phyloP scores from a whole-genome alignment of 2,113 vertebrate genomes.

The Ovis canadensis region DNA sequence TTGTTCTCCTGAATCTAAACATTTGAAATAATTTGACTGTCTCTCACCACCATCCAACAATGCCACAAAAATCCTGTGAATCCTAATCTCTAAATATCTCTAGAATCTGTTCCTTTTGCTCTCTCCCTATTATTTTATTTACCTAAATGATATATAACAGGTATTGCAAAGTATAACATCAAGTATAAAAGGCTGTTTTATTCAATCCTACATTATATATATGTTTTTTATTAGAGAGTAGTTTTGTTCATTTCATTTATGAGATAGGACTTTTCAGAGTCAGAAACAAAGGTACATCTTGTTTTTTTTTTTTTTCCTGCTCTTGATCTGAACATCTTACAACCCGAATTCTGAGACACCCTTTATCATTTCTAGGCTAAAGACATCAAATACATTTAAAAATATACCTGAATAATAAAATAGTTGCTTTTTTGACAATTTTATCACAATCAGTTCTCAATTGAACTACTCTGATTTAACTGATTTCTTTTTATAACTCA shows the following conservation, averaged over 20 bases:
- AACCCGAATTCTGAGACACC: neutral
- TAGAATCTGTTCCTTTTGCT: neutral
- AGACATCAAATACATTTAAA: neutral
- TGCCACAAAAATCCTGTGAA: constrained; percentile 1
- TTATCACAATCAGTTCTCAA: neutral
- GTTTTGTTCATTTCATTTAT: constrained; percentile 14
- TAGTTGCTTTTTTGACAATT: neutral
- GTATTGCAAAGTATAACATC: neutral
- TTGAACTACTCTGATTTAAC: neutral
- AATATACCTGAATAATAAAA: neutral
- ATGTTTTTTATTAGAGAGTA: neutral
- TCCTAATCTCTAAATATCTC: neutral
- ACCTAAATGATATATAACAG: neutral
- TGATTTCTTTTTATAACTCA: neutral
- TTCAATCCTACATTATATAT: neutral
- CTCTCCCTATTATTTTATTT: neutral
- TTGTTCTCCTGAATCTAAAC: neutral
- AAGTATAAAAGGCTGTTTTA: neutral
- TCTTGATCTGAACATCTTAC: neutral
- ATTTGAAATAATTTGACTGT: constrained; percentile 11
- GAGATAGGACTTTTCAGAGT: neutral
- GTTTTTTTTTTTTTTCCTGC: neutral
- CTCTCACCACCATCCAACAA: neutral
- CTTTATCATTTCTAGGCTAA: neutral
- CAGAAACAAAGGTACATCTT: neutral